Evolutionary conservation across 2,113 vertebrate species (phyloP).

Genomic region (Empidonax alnorum): DNA sequence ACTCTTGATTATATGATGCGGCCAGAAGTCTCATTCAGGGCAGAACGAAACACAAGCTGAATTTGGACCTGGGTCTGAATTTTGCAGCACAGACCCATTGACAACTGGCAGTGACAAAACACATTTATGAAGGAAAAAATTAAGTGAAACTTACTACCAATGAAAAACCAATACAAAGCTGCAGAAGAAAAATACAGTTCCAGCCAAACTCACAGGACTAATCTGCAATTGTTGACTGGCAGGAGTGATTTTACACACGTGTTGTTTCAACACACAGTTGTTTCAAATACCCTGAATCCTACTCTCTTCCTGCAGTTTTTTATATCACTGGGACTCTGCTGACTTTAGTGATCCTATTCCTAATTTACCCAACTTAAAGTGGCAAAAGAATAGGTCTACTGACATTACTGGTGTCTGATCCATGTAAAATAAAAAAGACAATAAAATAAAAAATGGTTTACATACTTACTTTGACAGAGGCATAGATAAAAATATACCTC

Average conservation of each 20-base stretch:
- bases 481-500: background rate
- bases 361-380: background rate
- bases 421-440: background rate
- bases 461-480: background rate
- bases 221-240: background rate
- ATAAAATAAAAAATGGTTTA: background rate
- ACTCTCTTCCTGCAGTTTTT: background rate
- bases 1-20: background rate
- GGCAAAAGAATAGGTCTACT: background rate
- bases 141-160: background rate
- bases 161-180: background rate
- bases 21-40: background rate
- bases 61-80: background rate
- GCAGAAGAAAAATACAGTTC: background rate
- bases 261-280: background rate
- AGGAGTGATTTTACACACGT: background rate
- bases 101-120: background rate
- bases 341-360: background rate
- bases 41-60: background rate
- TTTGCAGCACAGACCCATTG: background rate
- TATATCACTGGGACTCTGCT: background rate
- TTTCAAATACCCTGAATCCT: background rate
- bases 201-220: background rate
- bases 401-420: background rate
- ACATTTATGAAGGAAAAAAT: background rate